Conservation (phyloP, 2,797 vertebrate genomes). For the Micromesistius poutassou region DNA sequence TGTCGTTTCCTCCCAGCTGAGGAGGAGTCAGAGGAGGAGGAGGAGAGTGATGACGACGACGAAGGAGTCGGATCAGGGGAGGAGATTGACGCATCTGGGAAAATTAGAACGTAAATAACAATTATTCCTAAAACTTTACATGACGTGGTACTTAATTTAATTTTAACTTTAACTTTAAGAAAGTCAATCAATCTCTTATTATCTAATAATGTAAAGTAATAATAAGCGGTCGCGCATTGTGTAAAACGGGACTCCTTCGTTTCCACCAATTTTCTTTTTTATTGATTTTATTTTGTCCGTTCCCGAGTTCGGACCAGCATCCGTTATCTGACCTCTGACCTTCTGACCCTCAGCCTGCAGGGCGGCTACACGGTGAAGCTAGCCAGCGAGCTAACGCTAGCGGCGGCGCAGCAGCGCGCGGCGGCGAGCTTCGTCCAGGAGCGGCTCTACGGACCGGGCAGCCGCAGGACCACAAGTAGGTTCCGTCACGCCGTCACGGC, state of each 20-base stretch:
- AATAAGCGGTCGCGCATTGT: too few relatives aligned
- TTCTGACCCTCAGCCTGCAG: constrained; percentile 55
- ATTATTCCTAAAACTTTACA: not conserved
- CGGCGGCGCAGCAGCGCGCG: constrained; percentile 65
- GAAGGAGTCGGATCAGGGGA: constrained; percentile 12
- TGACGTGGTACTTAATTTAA: not conserved
- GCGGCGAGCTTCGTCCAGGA: constrained; percentile 78
- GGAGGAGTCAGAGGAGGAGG: constrained; percentile 1
- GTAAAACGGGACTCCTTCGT: too few relatives aligned
- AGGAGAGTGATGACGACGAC: not conserved
- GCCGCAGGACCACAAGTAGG: constrained; percentile 80
- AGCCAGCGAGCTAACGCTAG: constrained; percentile 54
- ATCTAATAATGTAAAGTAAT: too few relatives aligned
- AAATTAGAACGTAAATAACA: not conserved
- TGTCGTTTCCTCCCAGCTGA: constrained; percentile 1
- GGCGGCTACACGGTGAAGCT: constrained; percentile 73
- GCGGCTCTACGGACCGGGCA: constrained; percentile 80
- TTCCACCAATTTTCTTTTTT: too few relatives aligned
- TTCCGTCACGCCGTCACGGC: too few relatives aligned
- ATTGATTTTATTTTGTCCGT: too few relatives aligned
- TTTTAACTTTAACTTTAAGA: not conserved
- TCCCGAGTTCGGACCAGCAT: not conserved
- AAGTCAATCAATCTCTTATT: too few relatives aligned
- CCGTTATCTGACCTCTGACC: not conserved
- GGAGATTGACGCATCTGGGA: constrained; percentile 1